A percentile compares a stretch with the other conserved stretches of the same genome.
phyloP scores from a whole-genome alignment of 2,113 vertebrate genomes.

The Bufo bufo region DNA sequence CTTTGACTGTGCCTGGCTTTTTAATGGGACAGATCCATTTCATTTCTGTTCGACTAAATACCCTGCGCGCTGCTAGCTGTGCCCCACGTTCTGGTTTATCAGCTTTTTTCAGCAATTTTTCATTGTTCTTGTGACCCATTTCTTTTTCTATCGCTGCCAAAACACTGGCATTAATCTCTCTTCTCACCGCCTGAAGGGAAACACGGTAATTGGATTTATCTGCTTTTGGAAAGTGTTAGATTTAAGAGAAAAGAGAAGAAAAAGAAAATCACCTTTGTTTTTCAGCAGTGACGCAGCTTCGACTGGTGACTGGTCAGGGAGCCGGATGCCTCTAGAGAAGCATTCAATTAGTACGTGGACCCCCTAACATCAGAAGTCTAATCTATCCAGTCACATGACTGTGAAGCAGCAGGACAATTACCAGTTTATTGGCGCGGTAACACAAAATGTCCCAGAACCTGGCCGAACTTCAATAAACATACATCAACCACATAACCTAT shows the following conservation, averaged over 20 bases:
- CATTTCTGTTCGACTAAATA: constrained; percentile 46
- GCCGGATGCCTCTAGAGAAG: not conserved
- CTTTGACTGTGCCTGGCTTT: not conserved
- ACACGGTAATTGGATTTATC: constrained; percentile 84
- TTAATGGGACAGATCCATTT: constrained; percentile 26
- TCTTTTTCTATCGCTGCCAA: constrained; percentile 81
- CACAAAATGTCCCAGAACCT: not conserved
- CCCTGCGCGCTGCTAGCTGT: not conserved
- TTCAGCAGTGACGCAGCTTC: not conserved
- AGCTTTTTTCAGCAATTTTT: constrained; percentile 45
- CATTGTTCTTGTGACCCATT: constrained; percentile 70
- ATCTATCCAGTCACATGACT: not conserved
- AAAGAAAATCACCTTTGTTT: constrained; percentile 23
- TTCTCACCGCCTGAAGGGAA: constrained; percentile 77
- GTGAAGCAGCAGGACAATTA: not conserved
- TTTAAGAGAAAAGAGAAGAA: constrained; percentile 46
- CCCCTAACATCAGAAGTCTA: not conserved
- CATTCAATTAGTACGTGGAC: not conserved
- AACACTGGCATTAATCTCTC: constrained; percentile 82
- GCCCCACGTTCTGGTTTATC: constrained; percentile 41
- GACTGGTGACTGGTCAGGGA: constrained; percentile 14
- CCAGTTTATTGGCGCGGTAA: not conserved
- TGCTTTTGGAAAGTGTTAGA: constrained; percentile 79
- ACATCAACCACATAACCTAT: not conserved
- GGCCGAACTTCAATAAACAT: not conserved